phyloP scores from a whole-genome alignment of 1,140 invertebrate species.

The Ceratoteleas bidentatus region DNA sequence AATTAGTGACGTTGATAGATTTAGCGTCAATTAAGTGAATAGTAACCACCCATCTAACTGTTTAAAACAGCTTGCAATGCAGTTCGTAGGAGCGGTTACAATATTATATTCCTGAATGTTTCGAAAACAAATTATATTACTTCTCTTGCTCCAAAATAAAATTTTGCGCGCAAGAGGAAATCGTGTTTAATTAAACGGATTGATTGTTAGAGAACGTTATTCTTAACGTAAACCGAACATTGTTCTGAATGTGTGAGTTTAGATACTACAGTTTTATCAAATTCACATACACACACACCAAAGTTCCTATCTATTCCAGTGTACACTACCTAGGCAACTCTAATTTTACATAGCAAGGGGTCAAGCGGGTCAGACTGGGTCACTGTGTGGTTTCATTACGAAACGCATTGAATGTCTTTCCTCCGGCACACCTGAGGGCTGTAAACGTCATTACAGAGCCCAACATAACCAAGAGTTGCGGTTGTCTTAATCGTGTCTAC shows the following conservation, averaged over 20 bases:
- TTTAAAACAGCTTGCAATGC: no score
- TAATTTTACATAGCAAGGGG: constrained; percentile 61
- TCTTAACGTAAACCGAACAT: no score
- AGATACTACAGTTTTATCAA: constrained; percentile 47
- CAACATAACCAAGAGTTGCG: constrained; percentile 68
- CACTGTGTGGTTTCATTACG: constrained; percentile 68
- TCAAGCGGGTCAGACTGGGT: constrained; percentile 62
- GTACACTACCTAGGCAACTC: constrained; percentile 50
- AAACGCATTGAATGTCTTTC: constrained; percentile 64
- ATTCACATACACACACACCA: constrained; percentile 32
- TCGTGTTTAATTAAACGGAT: no score
- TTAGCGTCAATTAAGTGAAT: no score
- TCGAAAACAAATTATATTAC: no score
- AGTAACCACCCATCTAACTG: no score
- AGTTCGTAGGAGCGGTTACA: no score
- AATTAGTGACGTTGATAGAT: no score
- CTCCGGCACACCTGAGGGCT: constrained; percentile 66
- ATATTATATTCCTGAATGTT: no score
- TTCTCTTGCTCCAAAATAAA: no score
- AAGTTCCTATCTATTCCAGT: constrained; percentile 42
- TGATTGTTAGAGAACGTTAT: no score
- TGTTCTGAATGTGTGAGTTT: constrained; percentile 7
- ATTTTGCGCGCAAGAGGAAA: no score
- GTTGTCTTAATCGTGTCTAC: constrained; percentile 58
- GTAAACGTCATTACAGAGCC: constrained; percentile 71